phyloP scores from a whole-genome alignment of 2,888 invertebrate species.

The Polia nebulosa region DNA sequence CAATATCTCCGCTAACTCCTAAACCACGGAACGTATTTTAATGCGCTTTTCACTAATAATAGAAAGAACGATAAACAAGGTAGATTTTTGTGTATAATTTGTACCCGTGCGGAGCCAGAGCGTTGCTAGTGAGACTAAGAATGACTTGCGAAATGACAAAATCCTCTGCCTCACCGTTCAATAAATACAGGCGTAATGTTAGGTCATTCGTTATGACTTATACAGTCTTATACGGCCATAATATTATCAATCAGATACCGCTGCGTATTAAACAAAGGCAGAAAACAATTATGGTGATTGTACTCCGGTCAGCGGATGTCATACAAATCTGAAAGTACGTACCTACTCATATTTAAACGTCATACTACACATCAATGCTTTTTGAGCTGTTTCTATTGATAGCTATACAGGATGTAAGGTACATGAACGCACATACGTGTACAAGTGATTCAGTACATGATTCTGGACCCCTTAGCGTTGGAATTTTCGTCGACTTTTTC shows the following conservation, averaged over 20 bases:
- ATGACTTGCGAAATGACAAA: too few relatives aligned
- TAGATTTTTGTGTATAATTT: too few relatives aligned
- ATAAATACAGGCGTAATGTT: not conserved
- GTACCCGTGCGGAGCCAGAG: too few relatives aligned
- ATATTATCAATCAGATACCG: conserved; percentile 20
- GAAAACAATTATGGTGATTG: conserved; percentile 40
- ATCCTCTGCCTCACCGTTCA: too few relatives aligned
- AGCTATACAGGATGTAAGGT: not conserved
- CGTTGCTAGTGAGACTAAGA: too few relatives aligned
- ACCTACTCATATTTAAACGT: not conserved
- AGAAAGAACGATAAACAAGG: too few relatives aligned
- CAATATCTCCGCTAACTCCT: too few relatives aligned
- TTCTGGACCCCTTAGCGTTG: too few relatives aligned
- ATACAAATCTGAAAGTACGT: conserved; percentile 12
- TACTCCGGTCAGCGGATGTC: conserved; percentile 30
- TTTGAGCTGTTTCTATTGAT: not conserved
- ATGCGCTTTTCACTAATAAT: too few relatives aligned
- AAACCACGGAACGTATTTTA: too few relatives aligned
- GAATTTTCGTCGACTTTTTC: too few relatives aligned
- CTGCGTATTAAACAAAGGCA: conserved; percentile 17
- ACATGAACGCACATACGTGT: not conserved
- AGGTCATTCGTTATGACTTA: conserved; percentile 1
- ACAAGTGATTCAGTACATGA: not conserved
- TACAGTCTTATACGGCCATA: not conserved
- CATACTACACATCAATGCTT: conserved; percentile 3